Percentiles rank a stretch among this genome's conserved stretches.
phyloP scores from a whole-genome alignment of 2,888 invertebrate genomes.

The Tinea pellionella region DNA sequence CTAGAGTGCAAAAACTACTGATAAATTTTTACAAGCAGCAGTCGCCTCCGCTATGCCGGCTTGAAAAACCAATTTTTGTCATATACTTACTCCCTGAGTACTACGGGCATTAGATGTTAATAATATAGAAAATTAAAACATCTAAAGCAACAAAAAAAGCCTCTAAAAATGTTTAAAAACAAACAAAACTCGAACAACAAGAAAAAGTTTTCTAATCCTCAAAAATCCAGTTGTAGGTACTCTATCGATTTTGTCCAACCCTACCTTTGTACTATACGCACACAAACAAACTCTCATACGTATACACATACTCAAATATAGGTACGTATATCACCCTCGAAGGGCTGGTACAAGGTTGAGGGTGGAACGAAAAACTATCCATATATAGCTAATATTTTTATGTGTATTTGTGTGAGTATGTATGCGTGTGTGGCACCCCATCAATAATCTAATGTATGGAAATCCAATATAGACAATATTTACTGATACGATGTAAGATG shows the following conservation, averaged over 20 bases:
- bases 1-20: too few relatives aligned
- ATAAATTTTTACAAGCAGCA: too few relatives aligned
- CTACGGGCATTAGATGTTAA: too few relatives aligned
- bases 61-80: too few relatives aligned
- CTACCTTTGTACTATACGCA: not conserved
- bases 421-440: not conserved
- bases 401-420: not conserved
- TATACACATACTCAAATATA: not conserved
- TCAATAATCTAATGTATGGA: constrained; percentile 37
- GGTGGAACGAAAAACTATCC: not conserved
- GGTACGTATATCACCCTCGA: not conserved
- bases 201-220: not conserved
- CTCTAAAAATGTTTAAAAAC: too few relatives aligned
- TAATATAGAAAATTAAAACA: too few relatives aligned
- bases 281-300: not conserved
- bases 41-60: too few relatives aligned
- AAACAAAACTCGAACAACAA: not conserved
- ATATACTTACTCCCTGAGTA: too few relatives aligned
- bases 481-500: constrained; percentile 5
- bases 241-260: not conserved
- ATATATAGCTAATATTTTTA: not conserved
- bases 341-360: not conserved
- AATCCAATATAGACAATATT: constrained; percentile 30
- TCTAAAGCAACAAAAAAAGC: too few relatives aligned
- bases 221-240: not conserved